Evolutionary conservation across 2,113 vertebrate species (phyloP).

Genomic region (Pheucticus melanocephalus): DNA sequence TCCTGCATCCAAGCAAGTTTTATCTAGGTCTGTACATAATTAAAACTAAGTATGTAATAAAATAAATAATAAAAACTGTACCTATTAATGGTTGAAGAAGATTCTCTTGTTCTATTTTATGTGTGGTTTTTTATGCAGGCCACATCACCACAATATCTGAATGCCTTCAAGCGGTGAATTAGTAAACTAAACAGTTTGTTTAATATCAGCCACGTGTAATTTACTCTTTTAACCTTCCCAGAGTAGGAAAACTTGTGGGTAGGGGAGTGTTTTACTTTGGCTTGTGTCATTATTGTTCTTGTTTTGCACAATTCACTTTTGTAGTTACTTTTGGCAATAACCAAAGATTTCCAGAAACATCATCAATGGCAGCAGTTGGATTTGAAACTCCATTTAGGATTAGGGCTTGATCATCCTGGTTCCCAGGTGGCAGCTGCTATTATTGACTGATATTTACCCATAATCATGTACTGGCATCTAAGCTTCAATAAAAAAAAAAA

Average conservation of each 20-base stretch:
- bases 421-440: not conserved
- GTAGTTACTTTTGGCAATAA: not conserved
- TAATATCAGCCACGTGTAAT: not conserved
- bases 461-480: fast-evolving
- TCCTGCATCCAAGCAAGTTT: not conserved
- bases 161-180: not conserved
- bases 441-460: not conserved
- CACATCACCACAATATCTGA: not conserved
- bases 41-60: not conserved
- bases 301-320: not conserved
- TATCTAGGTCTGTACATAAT: not conserved
- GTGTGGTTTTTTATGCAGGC: not conserved
- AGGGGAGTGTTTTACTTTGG: not conserved
- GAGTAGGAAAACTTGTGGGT: not conserved
- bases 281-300: not conserved
- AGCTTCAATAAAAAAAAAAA: not conserved
- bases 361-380: not conserved
- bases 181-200: not conserved
- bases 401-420: not conserved
- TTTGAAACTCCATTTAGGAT: not conserved
- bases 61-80: not conserved
- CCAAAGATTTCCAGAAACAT: not conserved
- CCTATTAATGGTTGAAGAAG: not conserved
- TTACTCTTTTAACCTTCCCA: not conserved
- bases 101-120: not conserved